Base-by-base conservation (phyloP, 2,888 invertebrate species). In the Fabriciana adippe region DNA sequence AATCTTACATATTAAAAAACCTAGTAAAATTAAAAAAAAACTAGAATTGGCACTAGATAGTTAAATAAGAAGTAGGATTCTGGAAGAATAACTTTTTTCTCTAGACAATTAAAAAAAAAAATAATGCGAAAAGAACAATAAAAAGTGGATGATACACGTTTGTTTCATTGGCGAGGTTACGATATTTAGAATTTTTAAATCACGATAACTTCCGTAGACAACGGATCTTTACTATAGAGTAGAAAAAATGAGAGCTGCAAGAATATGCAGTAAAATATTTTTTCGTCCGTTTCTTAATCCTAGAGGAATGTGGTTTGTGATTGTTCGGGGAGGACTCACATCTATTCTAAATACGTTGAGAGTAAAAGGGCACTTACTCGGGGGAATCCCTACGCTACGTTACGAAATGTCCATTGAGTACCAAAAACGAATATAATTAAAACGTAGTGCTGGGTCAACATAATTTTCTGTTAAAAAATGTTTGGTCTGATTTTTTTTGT, bases 291-390 rank as follows among this genome's bases (percentile, higher is more conserved):
- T 60, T 76, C 89, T 90, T 90, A 90, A 83, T 71, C 75, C 90
- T 91, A 92, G 76, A 88, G 91, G 91, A 92, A 91, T 92, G 91
- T 91, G 90, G 87, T 79, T 82, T 75, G 70, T 79, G 82, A 81
- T 77, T 81, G 78, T 71, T 79, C 72, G 74, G 79, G 75, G 69
- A 77, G 79, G 76, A 75, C 63, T 71, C 60, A 11, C 35, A 68
- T 70, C 77, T 82, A 79, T 55, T 75, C 75, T 85, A 81, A 73
- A 73, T 80, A 77, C 78, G 75, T 76, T 60, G 71, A 75, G 75
- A 73, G 79, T 83, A 85, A 90, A 48, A 90, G 90, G 90, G 79
- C 90, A 90, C 90, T 90, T 90, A 81, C 84, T 83, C 85, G 35
- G 82, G 82, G 82, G 83, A 81, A 67, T 68, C 61, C 68, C 69